Evolutionary conservation across 2,888 invertebrate species (phyloP).

Genomic region (Toxonevra muliebris): DNA sequence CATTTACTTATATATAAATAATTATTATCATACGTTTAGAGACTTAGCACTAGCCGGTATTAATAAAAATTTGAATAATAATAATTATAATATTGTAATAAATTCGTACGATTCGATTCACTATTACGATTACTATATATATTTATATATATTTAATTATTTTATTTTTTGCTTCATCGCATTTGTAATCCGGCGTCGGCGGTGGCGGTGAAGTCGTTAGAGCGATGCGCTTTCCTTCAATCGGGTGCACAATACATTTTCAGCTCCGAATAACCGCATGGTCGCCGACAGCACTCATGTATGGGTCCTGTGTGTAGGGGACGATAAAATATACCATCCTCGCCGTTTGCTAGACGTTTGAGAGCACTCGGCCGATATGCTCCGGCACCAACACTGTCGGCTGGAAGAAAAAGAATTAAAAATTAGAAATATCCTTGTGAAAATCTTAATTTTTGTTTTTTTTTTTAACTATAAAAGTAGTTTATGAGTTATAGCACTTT

Average conservation of each 20-base stretch:
- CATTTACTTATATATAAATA: neutral
- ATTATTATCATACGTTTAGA: neutral
- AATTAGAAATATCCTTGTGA: neutral
- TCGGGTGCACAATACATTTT: conserved; percentile 53
- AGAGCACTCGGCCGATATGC: conserved; percentile 34
- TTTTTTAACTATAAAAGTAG: neutral
- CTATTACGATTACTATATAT: conserved; percentile 14
- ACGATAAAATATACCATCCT: conserved; percentile 44
- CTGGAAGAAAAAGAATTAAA: conserved; percentile 37
- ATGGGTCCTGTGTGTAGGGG: conserved; percentile 52
- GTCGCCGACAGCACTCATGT: conserved; percentile 56
- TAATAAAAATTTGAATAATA: neutral
- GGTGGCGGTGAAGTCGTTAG: neutral
- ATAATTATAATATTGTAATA: conserved; percentile 12
- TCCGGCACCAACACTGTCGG: conserved; percentile 44
- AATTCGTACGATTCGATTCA: conserved; percentile 23
- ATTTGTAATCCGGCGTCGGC: neutral
- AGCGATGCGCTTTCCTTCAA: neutral
- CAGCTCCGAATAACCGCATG: conserved; percentile 55
- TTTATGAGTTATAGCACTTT: no score
- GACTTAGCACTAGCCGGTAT: neutral
- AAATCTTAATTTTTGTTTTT: neutral
- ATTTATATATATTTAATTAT: conserved; percentile 1
- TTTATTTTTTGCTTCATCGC: neutral
- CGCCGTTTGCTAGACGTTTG: conserved; percentile 49